These are phyloP conservation scores for Cheilosia scutellata DNA, from an alignment of 2,888 invertebrate genomes.

Conservation along the genomic window DNA sequence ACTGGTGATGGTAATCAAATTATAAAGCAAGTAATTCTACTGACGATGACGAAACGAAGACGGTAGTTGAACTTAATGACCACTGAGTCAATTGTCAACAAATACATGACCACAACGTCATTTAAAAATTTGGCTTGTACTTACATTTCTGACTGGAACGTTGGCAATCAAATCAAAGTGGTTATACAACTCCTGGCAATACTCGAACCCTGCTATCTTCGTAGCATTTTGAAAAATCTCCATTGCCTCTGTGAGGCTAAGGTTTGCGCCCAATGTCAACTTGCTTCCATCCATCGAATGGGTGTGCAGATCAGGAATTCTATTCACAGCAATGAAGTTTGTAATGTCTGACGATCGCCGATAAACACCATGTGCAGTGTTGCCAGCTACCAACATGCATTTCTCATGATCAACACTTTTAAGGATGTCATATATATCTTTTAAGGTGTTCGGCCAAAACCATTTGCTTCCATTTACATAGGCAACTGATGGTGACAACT, in stretches of 20 bases:
- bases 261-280: conserved; percentile 81
- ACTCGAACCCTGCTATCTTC: conserved; percentile 85
- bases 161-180: conserved; percentile 89
- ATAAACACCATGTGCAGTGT: conserved; percentile 89
- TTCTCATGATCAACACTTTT: conserved; percentile 81
- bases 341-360: conserved; percentile 81
- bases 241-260: conserved; percentile 85
- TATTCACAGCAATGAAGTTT: conserved; percentile 88
- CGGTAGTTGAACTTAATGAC: too few relatives aligned
- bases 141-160: conserved; percentile 88
- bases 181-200: conserved; percentile 84
- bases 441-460: conserved; percentile 79
- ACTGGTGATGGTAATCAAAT: not conserved
- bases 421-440: conserved; percentile 79
- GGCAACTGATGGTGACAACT: conserved; percentile 9
- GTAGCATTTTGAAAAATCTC: conserved; percentile 83
- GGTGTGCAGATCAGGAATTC: conserved; percentile 86
- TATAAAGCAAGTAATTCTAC: not conserved
- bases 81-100: too few relatives aligned
- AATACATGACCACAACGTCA: too few relatives aligned
- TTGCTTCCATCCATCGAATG: conserved; percentile 80
- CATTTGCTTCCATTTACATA: conserved; percentile 80
- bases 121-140: conserved; percentile 76
- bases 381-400: conserved; percentile 90
- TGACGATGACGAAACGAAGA: too few relatives aligned